Percentiles rank a stretch among this genome's conserved stretches.
Conservation (phyloP, 2,113 vertebrate genomes). For the Tachysurus vachellii region DNA sequence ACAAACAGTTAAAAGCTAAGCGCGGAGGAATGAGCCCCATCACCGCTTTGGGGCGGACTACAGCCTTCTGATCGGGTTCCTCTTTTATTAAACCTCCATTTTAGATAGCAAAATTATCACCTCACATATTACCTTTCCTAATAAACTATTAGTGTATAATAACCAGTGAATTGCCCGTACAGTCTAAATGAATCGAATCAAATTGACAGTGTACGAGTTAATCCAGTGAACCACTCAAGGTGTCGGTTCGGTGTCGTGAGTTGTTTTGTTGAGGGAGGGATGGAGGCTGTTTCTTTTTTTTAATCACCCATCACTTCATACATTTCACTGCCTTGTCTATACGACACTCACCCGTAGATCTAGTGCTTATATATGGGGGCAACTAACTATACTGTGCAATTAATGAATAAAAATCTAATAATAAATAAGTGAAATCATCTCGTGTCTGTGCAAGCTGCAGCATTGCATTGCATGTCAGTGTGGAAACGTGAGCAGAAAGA, state of each 20-base stretch:
- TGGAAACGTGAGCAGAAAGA: constrained; percentile 52
- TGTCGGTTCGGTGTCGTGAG: constrained; percentile 11
- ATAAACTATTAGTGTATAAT: not conserved
- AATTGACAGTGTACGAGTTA: not conserved
- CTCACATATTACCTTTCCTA: too few species aligned
- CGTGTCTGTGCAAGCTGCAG: not conserved
- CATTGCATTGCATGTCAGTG: constrained; percentile 17
- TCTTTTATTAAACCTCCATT: not conserved
- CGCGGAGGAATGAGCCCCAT: too few species aligned
- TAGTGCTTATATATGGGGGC: not conserved
- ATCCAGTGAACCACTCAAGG: not conserved
- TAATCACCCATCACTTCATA: not conserved
- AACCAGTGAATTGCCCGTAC: not conserved
- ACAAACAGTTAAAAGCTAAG: too few species aligned
- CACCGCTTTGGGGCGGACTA: too few species aligned
- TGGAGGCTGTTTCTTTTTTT: not conserved
- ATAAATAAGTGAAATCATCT: too few species aligned
- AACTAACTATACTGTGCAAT: not conserved
- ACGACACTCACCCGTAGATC: not conserved
- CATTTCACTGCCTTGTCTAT: not conserved
- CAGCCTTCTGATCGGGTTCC: not conserved
- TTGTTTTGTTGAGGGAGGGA: constrained; percentile 9
- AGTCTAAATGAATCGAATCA: not conserved
- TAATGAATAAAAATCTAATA: too few species aligned
- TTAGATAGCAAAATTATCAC: not conserved